A percentile compares a stretch with the other conserved stretches of the same genome.
Evolutionary conservation across 2,888 invertebrate species (phyloP).

Genomic region (Spodoptera littoralis): DNA sequence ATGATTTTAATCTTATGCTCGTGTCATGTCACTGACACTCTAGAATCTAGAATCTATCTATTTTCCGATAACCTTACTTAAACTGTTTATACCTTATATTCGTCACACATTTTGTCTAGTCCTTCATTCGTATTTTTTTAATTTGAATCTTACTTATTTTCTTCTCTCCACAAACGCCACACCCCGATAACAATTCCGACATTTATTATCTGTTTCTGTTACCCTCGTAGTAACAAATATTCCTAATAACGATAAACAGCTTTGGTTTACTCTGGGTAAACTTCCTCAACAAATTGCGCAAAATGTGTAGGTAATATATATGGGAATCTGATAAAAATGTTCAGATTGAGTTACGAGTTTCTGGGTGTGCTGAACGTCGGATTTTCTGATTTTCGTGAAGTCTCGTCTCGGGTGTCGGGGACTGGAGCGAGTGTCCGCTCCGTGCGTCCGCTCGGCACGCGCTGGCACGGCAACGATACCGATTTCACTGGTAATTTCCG

Average conservation of each 20-base stretch:
- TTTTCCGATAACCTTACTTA: conserved; percentile 18
- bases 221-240: conserved; percentile 6
- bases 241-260: conserved; percentile 15
- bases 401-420: conserved; percentile 40
- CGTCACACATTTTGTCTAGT: not conserved
- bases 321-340: conserved; percentile 19
- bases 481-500: conserved; percentile 82
- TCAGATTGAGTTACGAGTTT: conserved; percentile 19
- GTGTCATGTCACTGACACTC: conserved; percentile 9
- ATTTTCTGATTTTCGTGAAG: conserved; percentile 57
- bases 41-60: not conserved
- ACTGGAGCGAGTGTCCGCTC: conserved; percentile 60
- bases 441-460: conserved; percentile 64
- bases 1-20: conserved; percentile 23
- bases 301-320: conserved; percentile 3
- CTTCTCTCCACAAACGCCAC: conserved; percentile 11
- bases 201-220: conserved; percentile 17
- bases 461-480: conserved; percentile 62
- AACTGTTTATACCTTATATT: not conserved
- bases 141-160: conserved; percentile 3
- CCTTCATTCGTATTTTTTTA: conserved; percentile 4
- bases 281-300: conserved; percentile 7
- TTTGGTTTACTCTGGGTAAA: conserved; percentile 10
- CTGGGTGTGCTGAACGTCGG: conserved; percentile 44
- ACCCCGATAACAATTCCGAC: conserved; percentile 14